Percentiles rank a stretch among this genome's conserved stretches.
Evolutionary conservation across 2,888 invertebrate genomes (phyloP).

Genomic region (Ochropleura leucogaster): DNA sequence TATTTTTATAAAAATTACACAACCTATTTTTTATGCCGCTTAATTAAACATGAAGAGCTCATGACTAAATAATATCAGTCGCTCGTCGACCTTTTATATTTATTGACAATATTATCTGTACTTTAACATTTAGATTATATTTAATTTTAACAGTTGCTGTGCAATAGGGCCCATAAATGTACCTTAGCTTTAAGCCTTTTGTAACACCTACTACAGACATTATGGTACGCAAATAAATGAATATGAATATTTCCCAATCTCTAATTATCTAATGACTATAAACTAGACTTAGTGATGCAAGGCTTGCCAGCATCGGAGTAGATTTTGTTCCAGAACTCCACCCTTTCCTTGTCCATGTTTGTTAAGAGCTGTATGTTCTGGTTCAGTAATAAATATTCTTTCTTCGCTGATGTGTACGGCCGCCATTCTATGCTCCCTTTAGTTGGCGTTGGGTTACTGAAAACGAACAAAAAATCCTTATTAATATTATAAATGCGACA

Average conservation of each 20-base stretch:
- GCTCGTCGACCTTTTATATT: not conserved
- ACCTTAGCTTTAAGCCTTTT: too few relatives aligned
- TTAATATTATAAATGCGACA: too few relatives aligned
- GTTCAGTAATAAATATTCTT: slow-evolving; percentile 80
- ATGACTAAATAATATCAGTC: not conserved
- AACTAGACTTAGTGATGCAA: slow-evolving; percentile 65
- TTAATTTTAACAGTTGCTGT: too few relatives aligned
- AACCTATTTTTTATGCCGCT: not conserved
- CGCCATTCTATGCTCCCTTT: slow-evolving; percentile 78
- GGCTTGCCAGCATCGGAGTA: slow-evolving; percentile 79
- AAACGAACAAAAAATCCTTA: slow-evolving; percentile 36
- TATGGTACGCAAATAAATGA: too few relatives aligned
- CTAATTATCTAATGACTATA: slow-evolving; percentile 43
- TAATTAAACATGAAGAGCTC: not conserved
- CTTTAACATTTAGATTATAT: too few relatives aligned
- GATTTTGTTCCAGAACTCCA: slow-evolving; percentile 83
- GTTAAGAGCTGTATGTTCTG: slow-evolving; percentile 72
- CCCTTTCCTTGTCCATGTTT: slow-evolving; percentile 75
- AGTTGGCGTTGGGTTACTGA: slow-evolving; percentile 79
- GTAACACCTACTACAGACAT: too few relatives aligned
- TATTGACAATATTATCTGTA: too few relatives aligned
- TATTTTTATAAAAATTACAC: not conserved
- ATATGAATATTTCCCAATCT: not conserved
- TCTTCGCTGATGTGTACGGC: slow-evolving; percentile 69
- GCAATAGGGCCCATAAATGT: too few relatives aligned